Evolutionary conservation across 2,113 vertebrate species (phyloP).

Genomic region (Megaceryle maxima): DNA sequence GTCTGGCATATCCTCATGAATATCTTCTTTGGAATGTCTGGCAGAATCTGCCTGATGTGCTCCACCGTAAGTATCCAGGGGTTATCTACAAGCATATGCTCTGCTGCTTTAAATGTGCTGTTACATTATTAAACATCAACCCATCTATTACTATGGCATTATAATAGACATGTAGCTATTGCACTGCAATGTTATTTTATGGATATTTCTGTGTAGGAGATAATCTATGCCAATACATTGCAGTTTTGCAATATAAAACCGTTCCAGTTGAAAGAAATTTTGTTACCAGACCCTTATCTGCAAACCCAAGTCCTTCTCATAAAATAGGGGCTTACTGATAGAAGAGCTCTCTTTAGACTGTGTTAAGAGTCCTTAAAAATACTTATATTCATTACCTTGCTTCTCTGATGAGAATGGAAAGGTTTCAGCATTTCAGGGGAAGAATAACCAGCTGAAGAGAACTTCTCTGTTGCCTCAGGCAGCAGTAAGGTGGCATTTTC

Average conservation of each 20-base stretch:
- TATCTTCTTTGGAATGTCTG: not conserved
- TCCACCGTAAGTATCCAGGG: not conserved
- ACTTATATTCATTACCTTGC: not conserved
- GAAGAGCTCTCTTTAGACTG: not conserved
- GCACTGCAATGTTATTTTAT: not conserved
- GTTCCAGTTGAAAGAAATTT: not conserved
- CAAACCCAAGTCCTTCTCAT: not conserved
- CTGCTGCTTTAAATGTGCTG: not conserved
- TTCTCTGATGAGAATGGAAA: not conserved
- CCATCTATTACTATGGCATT: not conserved
- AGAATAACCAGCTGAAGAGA: not conserved
- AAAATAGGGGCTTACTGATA: not conserved
- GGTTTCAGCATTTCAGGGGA: not conserved
- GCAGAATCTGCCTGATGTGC: not conserved
- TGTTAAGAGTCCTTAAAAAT: not conserved
- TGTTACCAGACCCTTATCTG: not conserved
- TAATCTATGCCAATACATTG: not conserved
- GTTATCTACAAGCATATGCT: not conserved
- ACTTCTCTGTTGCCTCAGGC: not conserved
- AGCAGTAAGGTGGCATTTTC: not conserved
- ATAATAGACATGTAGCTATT: not conserved
- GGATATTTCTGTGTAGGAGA: not conserved
- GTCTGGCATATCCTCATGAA: not conserved
- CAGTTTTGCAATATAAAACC: not conserved
- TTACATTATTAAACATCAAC: not conserved